Evolutionary conservation across 1,140 invertebrate genomes (phyloP).

Genomic region (Ooceraea biroi): DNA sequence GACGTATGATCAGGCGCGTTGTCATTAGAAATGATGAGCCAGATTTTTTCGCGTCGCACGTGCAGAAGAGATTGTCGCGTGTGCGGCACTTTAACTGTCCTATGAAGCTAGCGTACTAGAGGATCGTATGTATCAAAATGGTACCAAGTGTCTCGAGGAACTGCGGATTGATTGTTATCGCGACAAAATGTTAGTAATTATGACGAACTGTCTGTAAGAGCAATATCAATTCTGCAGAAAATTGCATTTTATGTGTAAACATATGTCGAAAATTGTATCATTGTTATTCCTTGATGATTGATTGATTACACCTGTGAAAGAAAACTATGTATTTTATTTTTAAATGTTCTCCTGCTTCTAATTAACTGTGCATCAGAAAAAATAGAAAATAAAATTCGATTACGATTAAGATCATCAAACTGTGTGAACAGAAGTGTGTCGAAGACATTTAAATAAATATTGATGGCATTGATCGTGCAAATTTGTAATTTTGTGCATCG

Average conservation of each 20-base stretch:
- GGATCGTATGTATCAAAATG: background rate
- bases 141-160: background rate
- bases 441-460: too few relatives aligned
- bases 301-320: too few relatives aligned
- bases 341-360: too few relatives aligned
- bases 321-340: too few relatives aligned
- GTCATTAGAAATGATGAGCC: constrained; percentile 9
- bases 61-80: constrained; percentile 26
- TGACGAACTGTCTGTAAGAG: background rate
- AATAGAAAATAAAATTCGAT: too few relatives aligned
- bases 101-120: background rate
- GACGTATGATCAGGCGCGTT: constrained; percentile 14
- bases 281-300: too few relatives aligned
- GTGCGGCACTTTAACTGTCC: constrained; percentile 1
- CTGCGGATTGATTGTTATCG: background rate
- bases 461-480: too few relatives aligned
- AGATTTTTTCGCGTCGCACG: constrained; percentile 12
- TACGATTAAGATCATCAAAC: too few relatives aligned
- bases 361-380: too few relatives aligned
- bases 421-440: too few relatives aligned
- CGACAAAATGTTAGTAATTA: background rate
- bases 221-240: background rate
- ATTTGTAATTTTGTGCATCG: constrained; percentile 42
- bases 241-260: background rate
- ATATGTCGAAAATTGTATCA: too few relatives aligned